A percentile compares a stretch with the other conserved stretches of the same genome.
These are phyloP conservation scores for Trypoxylus dichotomus DNA, from an alignment of 1,140 invertebrate genomes.

Conservation along the genomic window DNA sequence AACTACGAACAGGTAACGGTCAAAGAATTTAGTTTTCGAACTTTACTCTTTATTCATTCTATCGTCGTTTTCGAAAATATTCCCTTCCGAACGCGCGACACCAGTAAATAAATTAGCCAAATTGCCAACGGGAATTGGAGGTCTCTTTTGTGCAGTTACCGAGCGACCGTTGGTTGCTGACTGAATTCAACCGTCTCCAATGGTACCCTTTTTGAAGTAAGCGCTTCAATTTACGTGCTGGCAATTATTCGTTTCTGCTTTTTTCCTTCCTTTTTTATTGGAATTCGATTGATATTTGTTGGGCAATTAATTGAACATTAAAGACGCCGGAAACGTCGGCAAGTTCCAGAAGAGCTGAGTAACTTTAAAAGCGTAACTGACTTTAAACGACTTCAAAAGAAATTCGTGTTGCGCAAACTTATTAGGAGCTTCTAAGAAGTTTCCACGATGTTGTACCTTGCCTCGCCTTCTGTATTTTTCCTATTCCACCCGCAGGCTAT, in stretches of 20 bases:
- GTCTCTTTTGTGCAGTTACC: not conserved
- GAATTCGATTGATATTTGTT: not conserved
- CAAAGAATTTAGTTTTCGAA: constrained; percentile 34
- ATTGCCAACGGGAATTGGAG: not conserved
- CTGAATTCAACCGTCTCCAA: not conserved
- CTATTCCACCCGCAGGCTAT: too few relatives aligned
- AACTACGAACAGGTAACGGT: constrained; percentile 84
- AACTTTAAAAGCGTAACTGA: not conserved
- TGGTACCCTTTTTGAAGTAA: not conserved
- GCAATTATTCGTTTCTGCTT: not conserved
- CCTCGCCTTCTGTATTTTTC: too few relatives aligned
- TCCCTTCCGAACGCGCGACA: not conserved
- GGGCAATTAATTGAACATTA: not conserved
- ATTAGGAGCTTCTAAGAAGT: not conserved
- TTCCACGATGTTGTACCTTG: not conserved
- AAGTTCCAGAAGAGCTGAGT: not conserved
- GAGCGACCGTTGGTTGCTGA: not conserved
- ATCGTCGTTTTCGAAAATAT: constrained; percentile 44
- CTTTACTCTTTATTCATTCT: not conserved
- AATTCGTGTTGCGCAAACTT: not conserved
- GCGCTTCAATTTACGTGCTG: not conserved
- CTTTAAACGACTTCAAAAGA: constrained; percentile 6
- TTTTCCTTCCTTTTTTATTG: not conserved
- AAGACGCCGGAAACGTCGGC: not conserved
- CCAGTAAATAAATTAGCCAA: constrained; percentile 19